phyloP scores from a whole-genome alignment of 2,113 vertebrate species.

The Megaleporinus macrocephalus region DNA sequence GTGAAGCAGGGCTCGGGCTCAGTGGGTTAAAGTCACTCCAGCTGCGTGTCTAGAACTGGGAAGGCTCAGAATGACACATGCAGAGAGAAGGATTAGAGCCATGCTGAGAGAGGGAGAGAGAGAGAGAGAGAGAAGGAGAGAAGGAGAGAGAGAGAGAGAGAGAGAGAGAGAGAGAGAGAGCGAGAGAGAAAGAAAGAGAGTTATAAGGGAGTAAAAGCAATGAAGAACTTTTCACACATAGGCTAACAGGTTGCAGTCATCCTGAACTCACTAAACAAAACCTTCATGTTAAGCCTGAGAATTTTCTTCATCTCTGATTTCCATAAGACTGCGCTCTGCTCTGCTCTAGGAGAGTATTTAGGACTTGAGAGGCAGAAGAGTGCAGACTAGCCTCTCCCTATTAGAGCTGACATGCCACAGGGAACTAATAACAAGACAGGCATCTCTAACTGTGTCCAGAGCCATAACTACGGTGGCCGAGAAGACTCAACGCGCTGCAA shows the following conservation, averaged over 20 bases:
- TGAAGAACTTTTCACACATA: background rate
- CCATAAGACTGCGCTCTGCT: background rate
- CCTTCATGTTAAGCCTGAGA: background rate
- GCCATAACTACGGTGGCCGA: too few species aligned
- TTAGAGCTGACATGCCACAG: background rate
- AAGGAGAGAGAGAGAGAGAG: background rate
- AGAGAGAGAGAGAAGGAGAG: background rate
- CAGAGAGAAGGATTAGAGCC: conserved; percentile 24
- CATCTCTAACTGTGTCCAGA: background rate
- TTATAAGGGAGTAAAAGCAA: background rate
- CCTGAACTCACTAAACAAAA: background rate
- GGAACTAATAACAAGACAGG: background rate
- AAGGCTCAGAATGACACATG: conserved; percentile 30
- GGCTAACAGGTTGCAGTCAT: background rate
- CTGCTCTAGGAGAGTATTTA: background rate
- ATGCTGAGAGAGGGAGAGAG: background rate
- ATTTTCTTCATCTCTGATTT: background rate
- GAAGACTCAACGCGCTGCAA: too few species aligned
- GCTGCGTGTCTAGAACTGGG: conserved; percentile 37
- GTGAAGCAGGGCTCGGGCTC: conserved; percentile 4
- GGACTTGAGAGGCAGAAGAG: background rate
- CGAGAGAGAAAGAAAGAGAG: background rate
- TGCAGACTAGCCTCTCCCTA: background rate
- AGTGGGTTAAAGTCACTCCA: conserved; percentile 46
- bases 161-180: background rate